These are phyloP conservation scores for Xiphophorus hellerii DNA, from an alignment of 2,113 vertebrate species.

Conservation along the genomic window DNA sequence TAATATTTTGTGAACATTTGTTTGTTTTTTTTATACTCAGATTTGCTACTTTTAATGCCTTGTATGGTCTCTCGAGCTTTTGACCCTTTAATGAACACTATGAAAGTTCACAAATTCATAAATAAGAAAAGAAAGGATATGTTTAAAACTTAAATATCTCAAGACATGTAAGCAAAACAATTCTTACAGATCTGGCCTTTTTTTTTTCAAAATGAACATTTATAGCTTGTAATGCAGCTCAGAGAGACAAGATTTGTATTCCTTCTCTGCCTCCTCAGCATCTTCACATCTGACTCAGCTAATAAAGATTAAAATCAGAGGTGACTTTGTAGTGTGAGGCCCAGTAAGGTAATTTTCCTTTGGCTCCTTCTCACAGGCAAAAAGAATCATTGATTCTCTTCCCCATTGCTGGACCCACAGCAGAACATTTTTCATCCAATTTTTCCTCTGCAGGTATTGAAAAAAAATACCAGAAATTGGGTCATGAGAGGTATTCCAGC, in stretches of 20 bases:
- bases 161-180: background rate
- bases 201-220: background rate
- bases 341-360: constrained; percentile 59
- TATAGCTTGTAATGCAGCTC: constrained; percentile 15
- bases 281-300: constrained; percentile 74
- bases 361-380: constrained; percentile 30
- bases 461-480: constrained; percentile 69
- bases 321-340: constrained; percentile 66
- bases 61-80: background rate
- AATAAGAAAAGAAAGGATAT: background rate
- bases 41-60: background rate
- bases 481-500: constrained; percentile 62
- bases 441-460: constrained; percentile 34
- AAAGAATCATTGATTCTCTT: constrained; percentile 55
- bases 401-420: constrained; percentile 35
- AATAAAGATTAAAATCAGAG: constrained; percentile 69
- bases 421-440: constrained; percentile 38
- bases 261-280: constrained; percentile 70
- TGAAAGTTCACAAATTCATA: background rate
- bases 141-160: background rate
- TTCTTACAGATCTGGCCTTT: constrained; percentile 4
- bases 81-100: background rate
- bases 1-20: background rate
- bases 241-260: constrained; percentile 52
- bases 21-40: background rate